A percentile compares a stretch with the other conserved stretches of the same genome.
These are phyloP conservation scores for Melanotus villosus DNA, from an alignment of 2,888 invertebrate species.

Conservation along the genomic window DNA sequence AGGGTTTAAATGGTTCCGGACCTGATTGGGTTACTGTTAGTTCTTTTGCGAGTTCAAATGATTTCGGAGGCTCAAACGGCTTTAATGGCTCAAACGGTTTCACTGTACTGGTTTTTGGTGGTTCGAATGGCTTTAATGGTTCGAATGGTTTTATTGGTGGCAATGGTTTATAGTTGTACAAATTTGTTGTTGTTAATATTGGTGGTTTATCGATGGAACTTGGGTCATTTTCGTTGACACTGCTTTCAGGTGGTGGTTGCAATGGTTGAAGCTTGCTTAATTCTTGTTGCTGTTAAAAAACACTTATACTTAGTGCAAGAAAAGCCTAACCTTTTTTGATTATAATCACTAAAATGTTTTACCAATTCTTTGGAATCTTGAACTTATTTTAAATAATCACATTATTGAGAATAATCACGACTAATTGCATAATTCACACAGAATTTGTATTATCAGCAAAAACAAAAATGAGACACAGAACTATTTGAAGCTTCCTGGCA, in stretches of 20 bases:
- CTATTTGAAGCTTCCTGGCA: too few relatives aligned
- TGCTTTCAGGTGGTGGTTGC: neutral
- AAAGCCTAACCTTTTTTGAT: too few relatives aligned
- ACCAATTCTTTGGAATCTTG: too few relatives aligned
- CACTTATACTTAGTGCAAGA: too few relatives aligned
- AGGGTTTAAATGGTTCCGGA: neutral
- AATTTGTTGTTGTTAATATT: conserved; percentile 15
- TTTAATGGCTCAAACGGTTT: conserved; percentile 59
- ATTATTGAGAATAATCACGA: too few relatives aligned
- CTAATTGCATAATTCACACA: too few relatives aligned
- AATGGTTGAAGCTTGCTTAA: conserved; percentile 1
- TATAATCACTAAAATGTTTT: too few relatives aligned
- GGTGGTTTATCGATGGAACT: neutral
- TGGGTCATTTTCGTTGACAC: neutral
- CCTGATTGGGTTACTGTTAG: conserved; percentile 44
- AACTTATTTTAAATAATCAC: too few relatives aligned
- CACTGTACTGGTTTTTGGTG: conserved; percentile 30
- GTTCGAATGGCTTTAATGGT: conserved; percentile 61
- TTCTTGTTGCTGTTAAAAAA: neutral
- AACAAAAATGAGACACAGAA: too few relatives aligned
- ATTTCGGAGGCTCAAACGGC: conserved; percentile 63
- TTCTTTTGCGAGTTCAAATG: conserved; percentile 63
- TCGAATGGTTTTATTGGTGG: conserved; percentile 57
- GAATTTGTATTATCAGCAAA: too few relatives aligned
- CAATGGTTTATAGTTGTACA: conserved; percentile 50